Evolutionary conservation across 2,888 invertebrate genomes (phyloP), one percentile per base, ranked within the genome.

Genomic region (Hydroisotoma schaefferi): DNA sequence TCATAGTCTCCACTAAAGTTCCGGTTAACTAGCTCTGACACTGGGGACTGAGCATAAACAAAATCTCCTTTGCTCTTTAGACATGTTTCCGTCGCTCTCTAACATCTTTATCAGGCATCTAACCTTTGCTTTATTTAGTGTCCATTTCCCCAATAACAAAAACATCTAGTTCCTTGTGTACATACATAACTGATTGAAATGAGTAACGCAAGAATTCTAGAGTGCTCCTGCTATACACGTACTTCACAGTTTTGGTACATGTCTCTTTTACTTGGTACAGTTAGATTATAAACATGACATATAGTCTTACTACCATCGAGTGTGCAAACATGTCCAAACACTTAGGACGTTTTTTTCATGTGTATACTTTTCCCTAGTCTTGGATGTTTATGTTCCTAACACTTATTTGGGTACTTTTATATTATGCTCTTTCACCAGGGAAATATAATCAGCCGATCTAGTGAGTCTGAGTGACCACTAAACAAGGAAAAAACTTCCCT

Each of bases 381-480:
- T 18, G n/a, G n/a, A n/a, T n/a, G n/a, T n/a, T n/a, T n/a, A n/a
- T n/a, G n/a, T n/a, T n/a, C n/a, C n/a, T n/a, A n/a, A n/a, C n/a
- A n/a, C n/a, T n/a, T n/a, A n/a, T n/a, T n/a, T n/a, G n/a, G n/a
- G n/a, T n/a, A n/a, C n/a, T n/a, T n/a, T n/a, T n/a, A n/a, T n/a
- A n/a, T 26, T 33, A 18, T 18, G 29, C 33, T 26, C 49, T 38
- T 57, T 51, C 43, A 49, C 49, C 37, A 59, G 48, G 37, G 51
- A 60, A 51, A 51, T 55, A 55, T 51, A 43, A 51, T 40, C 38
- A 54, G 47, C 44, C 40, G n/a, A n/a, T 18, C 27, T 26, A 48
- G 29, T 44, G 26, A 22, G 20, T 27, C 28, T 8, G 37, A 33
- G 33, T 52, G 52, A 52, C 52, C 52, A 52, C 28, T 29, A 27